Evolutionary conservation across 2,113 vertebrate species (phyloP).

Genomic region (Morphnarchus princeps): DNA sequence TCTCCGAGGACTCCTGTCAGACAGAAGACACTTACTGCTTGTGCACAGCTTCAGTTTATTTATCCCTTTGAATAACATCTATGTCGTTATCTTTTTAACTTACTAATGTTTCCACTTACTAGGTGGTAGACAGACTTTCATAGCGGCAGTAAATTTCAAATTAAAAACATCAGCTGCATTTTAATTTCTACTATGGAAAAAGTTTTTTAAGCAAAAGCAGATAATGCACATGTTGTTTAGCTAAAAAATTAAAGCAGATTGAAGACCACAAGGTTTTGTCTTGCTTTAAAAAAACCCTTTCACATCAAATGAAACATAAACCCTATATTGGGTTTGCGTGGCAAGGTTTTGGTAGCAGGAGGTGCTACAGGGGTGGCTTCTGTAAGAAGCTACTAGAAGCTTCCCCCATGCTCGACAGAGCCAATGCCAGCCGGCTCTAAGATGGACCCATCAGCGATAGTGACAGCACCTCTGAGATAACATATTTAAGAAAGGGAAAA

Average conservation of each 20-base stretch:
- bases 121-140: not conserved
- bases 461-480: not conserved
- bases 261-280: not conserved
- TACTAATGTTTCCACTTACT: not conserved
- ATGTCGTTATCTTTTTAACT: not conserved
- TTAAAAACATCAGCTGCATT: not conserved
- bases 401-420: not conserved
- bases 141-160: not conserved
- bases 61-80: not conserved
- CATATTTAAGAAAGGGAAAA: not conserved
- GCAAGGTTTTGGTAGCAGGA: not conserved
- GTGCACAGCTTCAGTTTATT: not conserved
- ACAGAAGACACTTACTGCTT: slow-evolving; percentile 3
- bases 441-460: not conserved
- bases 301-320: not conserved
- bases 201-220: not conserved
- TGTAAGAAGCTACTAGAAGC: not conserved
- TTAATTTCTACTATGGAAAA: not conserved
- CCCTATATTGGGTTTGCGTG: not conserved
- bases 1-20: slow-evolving; percentile 28
- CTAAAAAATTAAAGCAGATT: not conserved
- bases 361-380: not conserved
- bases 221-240: not conserved
- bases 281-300: not conserved
- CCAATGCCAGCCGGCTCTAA: not conserved